Evolutionary conservation across 2,888 invertebrate genomes (phyloP).

Genomic region (Drosophila eohydei): DNA sequence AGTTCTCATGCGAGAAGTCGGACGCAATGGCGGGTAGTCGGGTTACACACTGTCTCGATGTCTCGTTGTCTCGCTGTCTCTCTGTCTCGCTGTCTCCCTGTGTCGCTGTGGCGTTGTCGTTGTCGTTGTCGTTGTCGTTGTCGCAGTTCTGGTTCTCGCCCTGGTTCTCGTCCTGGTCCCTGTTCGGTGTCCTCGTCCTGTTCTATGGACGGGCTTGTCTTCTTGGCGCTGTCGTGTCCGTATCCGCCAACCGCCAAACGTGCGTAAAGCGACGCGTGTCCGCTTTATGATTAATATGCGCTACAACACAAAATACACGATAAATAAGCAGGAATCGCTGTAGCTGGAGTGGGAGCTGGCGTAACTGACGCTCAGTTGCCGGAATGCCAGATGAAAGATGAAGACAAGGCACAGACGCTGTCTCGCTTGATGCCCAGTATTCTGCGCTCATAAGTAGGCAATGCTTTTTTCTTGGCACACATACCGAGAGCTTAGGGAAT

Average conservation of each 20-base stretch:
- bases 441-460: slow-evolving; percentile 57
- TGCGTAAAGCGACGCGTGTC: slow-evolving; percentile 81
- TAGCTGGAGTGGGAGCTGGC: not conserved
- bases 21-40: slow-evolving; percentile 41
- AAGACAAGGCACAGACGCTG: slow-evolving; percentile 44
- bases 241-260: slow-evolving; percentile 74
- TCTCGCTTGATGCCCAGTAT: slow-evolving; percentile 20
- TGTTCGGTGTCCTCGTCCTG: slow-evolving; percentile 9
- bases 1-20: slow-evolving; percentile 57
- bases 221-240: slow-evolving; percentile 61
- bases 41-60: slow-evolving; percentile 48
- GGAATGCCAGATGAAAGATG: slow-evolving; percentile 50
- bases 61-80: slow-evolving; percentile 21
- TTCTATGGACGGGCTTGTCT: slow-evolving; percentile 54
- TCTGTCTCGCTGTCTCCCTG: slow-evolving; percentile 1
- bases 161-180: slow-evolving; percentile 7
- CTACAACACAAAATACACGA: slow-evolving; percentile 79
- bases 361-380: slow-evolving; percentile 39
- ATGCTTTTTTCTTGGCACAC: slow-evolving; percentile 32
- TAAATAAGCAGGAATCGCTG: slow-evolving; percentile 53
- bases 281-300: slow-evolving; percentile 79
- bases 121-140: not conserved
- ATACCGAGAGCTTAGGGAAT: not conserved
- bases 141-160: slow-evolving; percentile 2
- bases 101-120: slow-evolving; percentile 1